Evolutionary conservation across 2,113 vertebrate genomes (phyloP).

Genomic region (Heteronetta atricapilla): DNA sequence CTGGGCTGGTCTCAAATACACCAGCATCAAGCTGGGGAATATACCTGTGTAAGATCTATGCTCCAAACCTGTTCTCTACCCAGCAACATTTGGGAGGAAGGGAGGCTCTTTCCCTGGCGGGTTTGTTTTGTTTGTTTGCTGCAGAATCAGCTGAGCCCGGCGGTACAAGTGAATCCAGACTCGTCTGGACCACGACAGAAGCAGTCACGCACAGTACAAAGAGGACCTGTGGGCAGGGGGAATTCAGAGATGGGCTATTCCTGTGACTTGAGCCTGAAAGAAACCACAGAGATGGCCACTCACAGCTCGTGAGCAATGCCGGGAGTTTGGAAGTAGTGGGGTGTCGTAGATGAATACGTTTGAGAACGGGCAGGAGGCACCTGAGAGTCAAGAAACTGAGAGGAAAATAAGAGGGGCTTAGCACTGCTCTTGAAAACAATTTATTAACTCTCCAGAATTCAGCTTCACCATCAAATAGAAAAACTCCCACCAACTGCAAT

Average conservation of each 20-base stretch:
- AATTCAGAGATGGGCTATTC: background rate
- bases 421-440: constrained; percentile 38
- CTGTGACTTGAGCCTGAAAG: background rate
- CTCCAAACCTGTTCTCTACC: background rate
- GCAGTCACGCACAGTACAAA: background rate
- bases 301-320: background rate
- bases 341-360: background rate
- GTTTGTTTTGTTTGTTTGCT: background rate
- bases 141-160: background rate
- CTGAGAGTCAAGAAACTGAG: background rate
- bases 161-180: background rate
- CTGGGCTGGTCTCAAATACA: background rate
- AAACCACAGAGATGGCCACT: background rate
- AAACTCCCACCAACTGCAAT: background rate
- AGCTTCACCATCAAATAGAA: constrained; percentile 1
- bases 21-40: background rate
- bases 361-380: background rate
- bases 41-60: background rate
- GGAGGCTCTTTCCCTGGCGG: background rate
- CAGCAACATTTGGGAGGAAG: background rate
- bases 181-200: background rate
- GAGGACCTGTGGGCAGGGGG: background rate
- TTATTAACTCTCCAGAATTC: constrained; percentile 37
- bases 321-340: background rate
- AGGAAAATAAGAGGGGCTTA: background rate